These are phyloP conservation scores for Palythoa caribaeorum DNA, from an alignment of 92 coral and sea anemone species.

Conservation along the genomic window DNA sequence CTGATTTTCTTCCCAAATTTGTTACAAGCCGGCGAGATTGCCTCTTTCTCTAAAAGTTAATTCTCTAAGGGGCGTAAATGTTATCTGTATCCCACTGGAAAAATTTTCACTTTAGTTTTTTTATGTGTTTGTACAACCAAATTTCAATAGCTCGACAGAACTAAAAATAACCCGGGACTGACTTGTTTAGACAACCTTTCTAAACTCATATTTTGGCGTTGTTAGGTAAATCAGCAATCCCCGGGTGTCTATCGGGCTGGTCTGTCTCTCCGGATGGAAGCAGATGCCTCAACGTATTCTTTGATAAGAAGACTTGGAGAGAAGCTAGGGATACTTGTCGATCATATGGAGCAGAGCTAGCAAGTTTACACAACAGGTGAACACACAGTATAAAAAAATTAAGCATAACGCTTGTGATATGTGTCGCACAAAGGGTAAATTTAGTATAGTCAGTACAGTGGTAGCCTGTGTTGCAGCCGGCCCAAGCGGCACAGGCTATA, in stretches of 20 bases:
- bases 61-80: too few species aligned
- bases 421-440: background rate
- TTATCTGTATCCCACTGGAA: too few species aligned
- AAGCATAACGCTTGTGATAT: background rate
- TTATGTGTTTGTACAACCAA: too few species aligned
- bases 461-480: too few species aligned
- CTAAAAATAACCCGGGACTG: background rate
- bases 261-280: slow-evolving; percentile 69
- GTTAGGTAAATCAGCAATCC: slow-evolving; percentile 41
- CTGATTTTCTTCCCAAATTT: too few species aligned
- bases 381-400: background rate
- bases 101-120: too few species aligned
- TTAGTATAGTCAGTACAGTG: too few species aligned
- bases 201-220: background rate
- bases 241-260: slow-evolving; percentile 84
- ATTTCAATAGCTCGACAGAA: background rate
- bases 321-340: slow-evolving; percentile 80
- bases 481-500: too few species aligned
- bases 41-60: too few species aligned
- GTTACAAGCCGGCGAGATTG: too few species aligned
- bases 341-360: slow-evolving; percentile 68
- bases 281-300: slow-evolving; percentile 73
- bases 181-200: background rate
- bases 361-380: slow-evolving; percentile 65
- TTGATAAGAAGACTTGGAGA: slow-evolving; percentile 81